Evolutionary conservation across 2,888 invertebrate genomes (phyloP).

Genomic region (Heterodera filipjevi): DNA sequence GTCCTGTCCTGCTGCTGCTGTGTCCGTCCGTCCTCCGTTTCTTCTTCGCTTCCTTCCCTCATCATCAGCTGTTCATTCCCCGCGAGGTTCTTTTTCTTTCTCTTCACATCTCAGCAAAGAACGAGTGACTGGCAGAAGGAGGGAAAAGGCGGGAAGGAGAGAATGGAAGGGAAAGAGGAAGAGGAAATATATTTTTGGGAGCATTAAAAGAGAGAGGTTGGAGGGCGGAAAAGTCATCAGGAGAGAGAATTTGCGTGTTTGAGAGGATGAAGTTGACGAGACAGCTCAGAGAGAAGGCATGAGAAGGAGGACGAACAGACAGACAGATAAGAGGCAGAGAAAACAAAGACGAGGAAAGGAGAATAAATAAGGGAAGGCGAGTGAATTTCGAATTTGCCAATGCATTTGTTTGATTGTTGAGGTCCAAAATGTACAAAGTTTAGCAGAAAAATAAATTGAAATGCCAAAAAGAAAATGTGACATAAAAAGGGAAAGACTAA

Average conservation of each 20-base stretch:
- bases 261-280: too few relatives aligned
- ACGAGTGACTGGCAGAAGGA: neutral
- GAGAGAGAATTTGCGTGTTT: neutral
- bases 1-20: neutral
- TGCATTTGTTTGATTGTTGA: too few relatives aligned
- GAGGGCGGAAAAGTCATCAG: neutral
- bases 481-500: too few relatives aligned
- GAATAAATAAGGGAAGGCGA: too few relatives aligned
- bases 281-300: too few relatives aligned
- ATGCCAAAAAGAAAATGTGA: neutral
- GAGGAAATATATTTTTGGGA: neutral
- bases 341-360: too few relatives aligned
- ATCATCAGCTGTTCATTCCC: conserved; percentile 9
- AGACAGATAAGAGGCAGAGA: too few relatives aligned
- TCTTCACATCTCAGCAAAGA: neutral
- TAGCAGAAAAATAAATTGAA: too few relatives aligned
- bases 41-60: neutral
- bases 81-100: neutral
- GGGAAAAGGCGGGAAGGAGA: neutral
- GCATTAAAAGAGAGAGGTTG: neutral
- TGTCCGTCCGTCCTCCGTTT: too few relatives aligned
- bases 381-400: too few relatives aligned
- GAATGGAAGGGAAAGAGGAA: neutral
- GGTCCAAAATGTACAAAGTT: too few relatives aligned
- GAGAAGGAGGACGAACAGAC: too few relatives aligned